Conservation (phyloP, 2,888 invertebrate genomes). For the Phengaris alcon region DNA sequence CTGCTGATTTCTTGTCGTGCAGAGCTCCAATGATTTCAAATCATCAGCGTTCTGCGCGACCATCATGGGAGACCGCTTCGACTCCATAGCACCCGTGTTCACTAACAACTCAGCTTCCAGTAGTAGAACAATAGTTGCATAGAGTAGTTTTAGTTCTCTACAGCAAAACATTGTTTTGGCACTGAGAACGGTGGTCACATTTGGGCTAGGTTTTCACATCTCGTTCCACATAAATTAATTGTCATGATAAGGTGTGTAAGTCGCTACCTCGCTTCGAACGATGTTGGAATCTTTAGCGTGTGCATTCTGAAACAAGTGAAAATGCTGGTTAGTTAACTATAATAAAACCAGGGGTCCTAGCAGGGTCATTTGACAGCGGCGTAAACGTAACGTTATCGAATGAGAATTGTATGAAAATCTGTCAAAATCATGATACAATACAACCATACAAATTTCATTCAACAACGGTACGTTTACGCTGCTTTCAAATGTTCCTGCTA, state of each 20-base stretch:
- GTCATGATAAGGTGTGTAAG: slow-evolving; percentile 58
- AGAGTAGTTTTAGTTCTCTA: slow-evolving; percentile 73
- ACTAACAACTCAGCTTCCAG: slow-evolving; percentile 67
- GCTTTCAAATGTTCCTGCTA: no score
- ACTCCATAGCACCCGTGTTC: slow-evolving; percentile 71
- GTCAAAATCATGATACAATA: no score
- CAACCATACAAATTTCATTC: no score
- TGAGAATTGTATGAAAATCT: no score
- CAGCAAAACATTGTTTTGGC: slow-evolving; percentile 77
- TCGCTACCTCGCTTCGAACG: slow-evolving; percentile 45
- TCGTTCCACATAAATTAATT: slow-evolving; percentile 67
- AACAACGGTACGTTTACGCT: no score
- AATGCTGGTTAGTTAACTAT: slow-evolving; percentile 30
- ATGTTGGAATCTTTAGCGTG: slow-evolving; percentile 44
- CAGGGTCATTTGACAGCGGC: no score
- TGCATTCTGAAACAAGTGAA: slow-evolving; percentile 59
- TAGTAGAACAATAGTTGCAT: slow-evolving; percentile 67
- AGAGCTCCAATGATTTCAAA: slow-evolving; percentile 65
- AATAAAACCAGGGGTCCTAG: no score
- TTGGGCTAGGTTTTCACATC: slow-evolving; percentile 49
- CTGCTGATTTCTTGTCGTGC: slow-evolving; percentile 68
- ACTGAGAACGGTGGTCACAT: slow-evolving; percentile 62
- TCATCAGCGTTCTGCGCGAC: slow-evolving; percentile 67
- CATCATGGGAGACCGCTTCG: slow-evolving; percentile 67
- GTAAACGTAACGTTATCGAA: no score